A percentile compares a stretch with the other conserved stretches of the same genome.
These are phyloP conservation scores for Gallinago paraguaiae DNA, from an alignment of 2,113 vertebrate genomes.

Conservation along the genomic window DNA sequence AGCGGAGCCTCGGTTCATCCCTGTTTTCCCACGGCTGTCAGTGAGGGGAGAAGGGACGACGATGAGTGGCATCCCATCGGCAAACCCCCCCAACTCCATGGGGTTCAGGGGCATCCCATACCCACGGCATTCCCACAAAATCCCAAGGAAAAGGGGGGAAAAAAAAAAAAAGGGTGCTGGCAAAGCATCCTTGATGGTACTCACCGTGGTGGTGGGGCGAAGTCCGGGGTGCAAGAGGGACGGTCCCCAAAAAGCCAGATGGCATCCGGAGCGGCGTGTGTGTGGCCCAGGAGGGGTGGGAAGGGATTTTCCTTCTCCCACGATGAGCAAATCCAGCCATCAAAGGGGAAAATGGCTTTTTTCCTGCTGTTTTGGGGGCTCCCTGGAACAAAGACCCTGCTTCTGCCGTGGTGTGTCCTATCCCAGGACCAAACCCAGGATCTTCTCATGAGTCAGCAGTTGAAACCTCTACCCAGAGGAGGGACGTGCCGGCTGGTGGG, in stretches of 20 bases:
- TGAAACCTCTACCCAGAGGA: background rate
- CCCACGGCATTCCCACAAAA: background rate
- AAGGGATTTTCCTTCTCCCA: background rate
- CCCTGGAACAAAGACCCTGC: background rate
- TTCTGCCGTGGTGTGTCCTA: background rate
- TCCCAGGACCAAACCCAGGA: background rate
- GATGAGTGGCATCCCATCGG: background rate
- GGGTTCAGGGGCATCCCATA: background rate
- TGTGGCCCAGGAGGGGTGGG: background rate
- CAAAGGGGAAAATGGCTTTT: background rate
- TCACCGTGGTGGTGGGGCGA: accelerated
- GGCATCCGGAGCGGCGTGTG: accelerated
- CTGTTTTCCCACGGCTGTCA: background rate
- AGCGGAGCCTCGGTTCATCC: background rate
- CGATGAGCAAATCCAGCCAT: accelerated
- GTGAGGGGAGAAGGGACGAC: accelerated
- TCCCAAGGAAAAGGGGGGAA: background rate
- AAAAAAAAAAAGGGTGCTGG: background rate
- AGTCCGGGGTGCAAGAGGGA: accelerated
- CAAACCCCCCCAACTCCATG: accelerated
- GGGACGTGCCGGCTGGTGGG: background rate
- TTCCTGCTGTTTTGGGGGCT: background rate
- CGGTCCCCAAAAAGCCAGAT: accelerated
- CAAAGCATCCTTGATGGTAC: background rate
- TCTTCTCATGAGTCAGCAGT: background rate